Base-by-base conservation (phyloP, 2,113 vertebrate species). In the Pterophyllum scalare region DNA sequence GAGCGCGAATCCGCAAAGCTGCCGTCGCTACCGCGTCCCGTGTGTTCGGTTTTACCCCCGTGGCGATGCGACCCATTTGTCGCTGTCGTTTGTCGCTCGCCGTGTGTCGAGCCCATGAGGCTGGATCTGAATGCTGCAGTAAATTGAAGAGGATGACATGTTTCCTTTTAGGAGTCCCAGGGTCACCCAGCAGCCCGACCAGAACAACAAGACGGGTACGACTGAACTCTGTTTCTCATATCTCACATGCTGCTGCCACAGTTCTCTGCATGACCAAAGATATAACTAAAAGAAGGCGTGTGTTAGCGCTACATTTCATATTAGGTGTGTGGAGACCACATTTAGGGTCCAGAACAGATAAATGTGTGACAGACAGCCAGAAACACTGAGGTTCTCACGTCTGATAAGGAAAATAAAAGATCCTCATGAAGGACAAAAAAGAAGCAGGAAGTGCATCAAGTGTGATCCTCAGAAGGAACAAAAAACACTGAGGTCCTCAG, bases 171-270 rank as follows among this genome's bases (percentile, higher is more conserved):
- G 92, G 46, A 61, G 9, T 3, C 93, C 93, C 0, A 1, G 1
- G 1, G 75, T 75, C 58, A 82, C 86, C 0, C 5, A 84, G 2
- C 72, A 87, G 8, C 77, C 84, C 2, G 88, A 93, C 0, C 35
- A 70, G 3, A 62, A 15, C 67, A 67, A 80, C 49, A 43, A 56
- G 22, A 88, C 90, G n/a, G 89, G 92, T 92, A 0, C 52, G 75
- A 13, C 58, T 26, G 22, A 43, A n/a, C 7, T 31, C 38, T 61
- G 28, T 31, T 20, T 61, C 0, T 10, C 20, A 61, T 15, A 61
- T 12, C 11, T 19, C 35, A 17, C 26, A 33, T 28, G 19, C 15
- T 20, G 60, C 6, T 22, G 33, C n/a, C n/a, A n/a, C 35, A 1
- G 33, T 14, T 2, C 14, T 33, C n/a, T 43, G 62, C 1, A 24